Percentiles rank a stretch among this genome's conserved stretches.
Conservation (phyloP, 2,888 invertebrate species). For the Harpalus rufipes region DNA sequence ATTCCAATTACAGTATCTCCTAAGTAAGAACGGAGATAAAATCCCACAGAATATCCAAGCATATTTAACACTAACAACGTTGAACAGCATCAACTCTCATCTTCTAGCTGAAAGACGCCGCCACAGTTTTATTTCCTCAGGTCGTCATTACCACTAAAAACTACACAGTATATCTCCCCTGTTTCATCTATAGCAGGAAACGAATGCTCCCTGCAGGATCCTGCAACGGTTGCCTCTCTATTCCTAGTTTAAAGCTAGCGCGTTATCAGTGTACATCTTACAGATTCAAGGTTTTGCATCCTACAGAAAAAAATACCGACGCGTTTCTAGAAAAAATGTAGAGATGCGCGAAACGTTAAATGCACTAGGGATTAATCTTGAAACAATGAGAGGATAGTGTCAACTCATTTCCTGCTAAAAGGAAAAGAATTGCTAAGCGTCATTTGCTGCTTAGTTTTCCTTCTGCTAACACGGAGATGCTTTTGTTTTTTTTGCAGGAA, state of each 20-base stretch:
- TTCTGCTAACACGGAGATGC: not conserved
- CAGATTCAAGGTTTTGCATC: not conserved
- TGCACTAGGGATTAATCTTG: constrained; percentile 58
- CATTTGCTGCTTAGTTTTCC: constrained; percentile 1
- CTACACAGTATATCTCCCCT: constrained; percentile 31
- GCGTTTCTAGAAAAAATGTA: constrained; percentile 27
- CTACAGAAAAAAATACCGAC: constrained; percentile 35
- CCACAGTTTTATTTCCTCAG: constrained; percentile 46
- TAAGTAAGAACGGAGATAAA: not conserved
- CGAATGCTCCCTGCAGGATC: constrained; percentile 7
- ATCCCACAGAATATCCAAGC: not conserved
- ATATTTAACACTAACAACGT: constrained; percentile 3
- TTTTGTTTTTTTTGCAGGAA: not conserved
- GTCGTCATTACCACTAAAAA: constrained; percentile 52
- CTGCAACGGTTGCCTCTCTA: not conserved
- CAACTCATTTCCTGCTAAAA: not conserved
- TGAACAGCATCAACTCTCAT: not conserved
- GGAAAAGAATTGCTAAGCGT: not conserved
- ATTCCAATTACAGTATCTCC: not conserved
- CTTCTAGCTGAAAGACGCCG: not conserved
- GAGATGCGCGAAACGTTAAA: constrained; percentile 57
- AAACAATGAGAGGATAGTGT: constrained; percentile 53
- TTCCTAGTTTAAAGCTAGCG: not conserved
- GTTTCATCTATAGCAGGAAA: constrained; percentile 35
- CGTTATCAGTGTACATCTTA: not conserved